phyloP scores from a whole-genome alignment of 2,888 invertebrate genomes.

The Plagodis pulveraria region DNA sequence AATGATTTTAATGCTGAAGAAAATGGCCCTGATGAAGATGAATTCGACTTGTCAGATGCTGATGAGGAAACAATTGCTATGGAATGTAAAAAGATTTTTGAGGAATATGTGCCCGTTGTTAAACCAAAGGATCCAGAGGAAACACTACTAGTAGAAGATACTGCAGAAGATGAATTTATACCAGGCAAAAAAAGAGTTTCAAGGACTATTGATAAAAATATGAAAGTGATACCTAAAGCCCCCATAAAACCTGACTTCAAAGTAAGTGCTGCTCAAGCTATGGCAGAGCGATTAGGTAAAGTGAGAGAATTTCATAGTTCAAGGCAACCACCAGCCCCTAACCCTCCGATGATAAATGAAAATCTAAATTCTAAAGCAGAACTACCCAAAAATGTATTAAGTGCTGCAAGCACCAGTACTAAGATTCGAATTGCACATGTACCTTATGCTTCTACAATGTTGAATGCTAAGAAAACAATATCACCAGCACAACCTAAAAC shows the following conservation, averaged over 20 bases:
- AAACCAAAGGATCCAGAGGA: conserved; percentile 59
- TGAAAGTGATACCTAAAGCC: conserved; percentile 62
- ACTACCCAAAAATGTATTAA: conserved; percentile 56
- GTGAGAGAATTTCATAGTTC: conserved; percentile 76
- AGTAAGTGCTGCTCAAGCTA: conserved; percentile 83
- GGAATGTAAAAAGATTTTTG: conserved; percentile 94
- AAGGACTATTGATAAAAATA: conserved; percentile 85
- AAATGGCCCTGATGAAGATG: conserved; percentile 49
- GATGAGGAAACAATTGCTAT: conserved; percentile 90
- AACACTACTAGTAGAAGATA: conserved; percentile 44
- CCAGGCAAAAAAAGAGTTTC: conserved; percentile 89
- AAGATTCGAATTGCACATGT: conserved; percentile 91
- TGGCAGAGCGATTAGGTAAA: conserved; percentile 79
- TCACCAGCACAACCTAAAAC: conserved; percentile 75
- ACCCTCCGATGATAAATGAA: conserved; percentile 46
- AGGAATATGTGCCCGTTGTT: conserved; percentile 87
- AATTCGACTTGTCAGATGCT: conserved; percentile 78
- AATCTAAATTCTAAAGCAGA: conserved; percentile 57
- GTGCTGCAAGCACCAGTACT: conserved; percentile 51
- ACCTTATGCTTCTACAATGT: conserved; percentile 89
- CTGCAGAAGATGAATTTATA: conserved; percentile 69
- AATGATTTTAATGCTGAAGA: conserved; percentile 43
- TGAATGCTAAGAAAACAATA: conserved; percentile 88
- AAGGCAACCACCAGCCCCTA: conserved; percentile 48
- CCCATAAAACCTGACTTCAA: conserved; percentile 81